These are phyloP conservation scores for Rhingia rostrata DNA, from an alignment of 2,888 invertebrate species.

Conservation along the genomic window DNA sequence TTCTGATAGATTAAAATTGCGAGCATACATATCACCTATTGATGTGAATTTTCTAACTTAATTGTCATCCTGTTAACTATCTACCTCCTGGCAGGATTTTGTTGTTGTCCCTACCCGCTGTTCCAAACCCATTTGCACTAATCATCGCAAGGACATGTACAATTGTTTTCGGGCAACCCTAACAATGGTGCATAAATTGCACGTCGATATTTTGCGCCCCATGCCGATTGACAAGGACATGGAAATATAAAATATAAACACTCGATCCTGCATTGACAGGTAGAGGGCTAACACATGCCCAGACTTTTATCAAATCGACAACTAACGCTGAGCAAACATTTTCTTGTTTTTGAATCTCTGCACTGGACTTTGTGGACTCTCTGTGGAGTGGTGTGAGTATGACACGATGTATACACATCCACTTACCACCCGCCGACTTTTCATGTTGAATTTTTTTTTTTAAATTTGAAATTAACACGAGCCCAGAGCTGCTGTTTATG, in stretches of 20 bases:
- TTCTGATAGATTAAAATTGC: too few species aligned
- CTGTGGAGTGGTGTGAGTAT: slow-evolving; percentile 14
- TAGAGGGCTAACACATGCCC: too few species aligned
- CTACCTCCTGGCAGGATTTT: too few species aligned
- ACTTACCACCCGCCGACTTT: slow-evolving; percentile 59
- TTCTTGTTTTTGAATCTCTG: slow-evolving; percentile 13
- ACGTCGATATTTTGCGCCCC: not conserved
- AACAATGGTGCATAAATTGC: too few species aligned
- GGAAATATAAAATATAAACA: not conserved
- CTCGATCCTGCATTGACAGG: too few species aligned
- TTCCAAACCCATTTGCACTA: too few species aligned
- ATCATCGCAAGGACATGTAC: too few species aligned
- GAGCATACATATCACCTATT: too few species aligned
- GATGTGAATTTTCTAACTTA: too few species aligned
- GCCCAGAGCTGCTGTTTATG: slow-evolving; percentile 53
- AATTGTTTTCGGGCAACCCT: too few species aligned
- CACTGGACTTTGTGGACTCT: not conserved
- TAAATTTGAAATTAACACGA: slow-evolving; percentile 60
- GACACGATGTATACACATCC: slow-evolving; percentile 41
- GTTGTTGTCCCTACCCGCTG: too few species aligned
- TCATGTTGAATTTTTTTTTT: slow-evolving; percentile 43
- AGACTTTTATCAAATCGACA: not conserved
- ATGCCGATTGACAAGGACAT: slow-evolving; percentile 1
- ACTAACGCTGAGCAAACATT: slow-evolving; percentile 1
- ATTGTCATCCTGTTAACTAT: too few species aligned